Percentiles rank a stretch among this genome's conserved stretches.
Evolutionary conservation across 2,113 vertebrate species (phyloP).

Genomic region (Microcebus jonahi): DNA sequence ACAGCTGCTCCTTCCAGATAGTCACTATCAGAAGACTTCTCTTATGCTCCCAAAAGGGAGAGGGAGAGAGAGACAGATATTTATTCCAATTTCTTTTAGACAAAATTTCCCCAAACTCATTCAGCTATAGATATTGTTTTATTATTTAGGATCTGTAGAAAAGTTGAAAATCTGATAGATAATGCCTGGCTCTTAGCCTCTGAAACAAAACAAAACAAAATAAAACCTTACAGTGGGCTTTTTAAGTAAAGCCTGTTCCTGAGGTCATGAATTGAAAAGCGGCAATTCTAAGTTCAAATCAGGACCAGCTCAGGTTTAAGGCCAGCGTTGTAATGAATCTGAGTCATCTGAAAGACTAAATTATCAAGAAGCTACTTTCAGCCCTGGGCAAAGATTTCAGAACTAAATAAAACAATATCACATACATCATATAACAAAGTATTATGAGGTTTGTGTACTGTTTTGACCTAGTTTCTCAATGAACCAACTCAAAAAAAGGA

Average conservation of each 20-base stretch:
- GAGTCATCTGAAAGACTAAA: conserved; percentile 84
- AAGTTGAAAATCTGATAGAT: conserved; percentile 79
- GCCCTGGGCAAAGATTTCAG: conserved; percentile 80
- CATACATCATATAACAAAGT: conserved; percentile 72
- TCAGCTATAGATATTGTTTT: conserved; percentile 52
- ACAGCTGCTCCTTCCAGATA: not conserved
- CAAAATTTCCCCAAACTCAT: not conserved
- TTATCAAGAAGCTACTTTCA: conserved; percentile 81
- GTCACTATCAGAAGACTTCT: not conserved
- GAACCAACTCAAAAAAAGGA: conserved; percentile 70
- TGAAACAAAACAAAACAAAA: not conserved
- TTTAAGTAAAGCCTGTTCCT: conserved; percentile 76
- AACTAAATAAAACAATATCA: conserved; percentile 82
- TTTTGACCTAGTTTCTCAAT: conserved; percentile 75
- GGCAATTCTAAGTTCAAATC: conserved; percentile 78
- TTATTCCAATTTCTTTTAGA: not conserved
- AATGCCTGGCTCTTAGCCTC: conserved; percentile 62
- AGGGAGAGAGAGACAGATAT: not conserved
- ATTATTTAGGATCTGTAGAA: conserved; percentile 75
- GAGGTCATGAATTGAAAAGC: conserved; percentile 81
- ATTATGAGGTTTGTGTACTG: conserved; percentile 67
- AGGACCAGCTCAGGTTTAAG: conserved; percentile 81
- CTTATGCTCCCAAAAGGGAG: not conserved
- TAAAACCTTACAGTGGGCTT: conserved; percentile 44
- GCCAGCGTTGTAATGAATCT: conserved; percentile 79